These are phyloP conservation scores for Chrysodeixis includens DNA, from an alignment of 2,888 invertebrate genomes.

Conservation along the genomic window DNA sequence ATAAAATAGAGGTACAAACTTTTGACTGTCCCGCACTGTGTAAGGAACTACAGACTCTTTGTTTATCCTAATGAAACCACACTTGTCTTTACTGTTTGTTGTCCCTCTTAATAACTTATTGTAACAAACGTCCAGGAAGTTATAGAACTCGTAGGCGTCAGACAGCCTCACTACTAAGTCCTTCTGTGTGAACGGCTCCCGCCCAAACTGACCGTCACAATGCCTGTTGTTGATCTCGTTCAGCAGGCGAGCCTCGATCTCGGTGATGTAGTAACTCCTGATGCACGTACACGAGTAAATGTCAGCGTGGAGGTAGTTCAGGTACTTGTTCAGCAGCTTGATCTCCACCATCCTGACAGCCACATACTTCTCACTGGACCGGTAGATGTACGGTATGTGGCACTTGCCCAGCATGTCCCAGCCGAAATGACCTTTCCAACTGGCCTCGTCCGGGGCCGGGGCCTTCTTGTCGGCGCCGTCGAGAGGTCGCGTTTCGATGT, in stretches of 20 bases:
- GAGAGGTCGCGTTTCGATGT: constrained; percentile 71
- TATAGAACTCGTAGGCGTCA: constrained; percentile 97
- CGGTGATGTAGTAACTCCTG: constrained; percentile 97
- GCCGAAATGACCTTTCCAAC: constrained; percentile 95
- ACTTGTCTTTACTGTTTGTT: constrained; percentile 93
- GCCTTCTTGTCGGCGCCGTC: constrained; percentile 81
- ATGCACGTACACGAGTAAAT: constrained; percentile 97
- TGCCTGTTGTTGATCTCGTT: constrained; percentile 98
- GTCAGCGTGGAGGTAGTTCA: constrained; percentile 96
- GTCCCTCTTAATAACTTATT: constrained; percentile 93
- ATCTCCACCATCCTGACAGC: constrained; percentile 98
- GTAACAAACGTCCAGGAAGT: constrained; percentile 96
- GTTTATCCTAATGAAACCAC: constrained; percentile 97
- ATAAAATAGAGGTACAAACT: constrained; percentile 97
- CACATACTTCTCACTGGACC: constrained; percentile 95
- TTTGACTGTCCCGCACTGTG: constrained; percentile 94
- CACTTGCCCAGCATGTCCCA: constrained; percentile 96
- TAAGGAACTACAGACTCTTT: constrained; percentile 98
- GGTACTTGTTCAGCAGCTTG: constrained; percentile 96
- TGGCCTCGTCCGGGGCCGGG: constrained; percentile 92
- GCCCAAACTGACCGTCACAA: constrained; percentile 96
- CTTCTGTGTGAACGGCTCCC: constrained; percentile 95
- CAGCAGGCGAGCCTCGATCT: constrained; percentile 95
- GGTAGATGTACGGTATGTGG: constrained; percentile 96
- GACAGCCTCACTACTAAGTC: constrained; percentile 96